Percentiles rank a stretch among this genome's conserved stretches.
These are phyloP conservation scores for Cerastis rubricosa DNA, from an alignment of 2,888 invertebrate species.

Conservation along the genomic window DNA sequence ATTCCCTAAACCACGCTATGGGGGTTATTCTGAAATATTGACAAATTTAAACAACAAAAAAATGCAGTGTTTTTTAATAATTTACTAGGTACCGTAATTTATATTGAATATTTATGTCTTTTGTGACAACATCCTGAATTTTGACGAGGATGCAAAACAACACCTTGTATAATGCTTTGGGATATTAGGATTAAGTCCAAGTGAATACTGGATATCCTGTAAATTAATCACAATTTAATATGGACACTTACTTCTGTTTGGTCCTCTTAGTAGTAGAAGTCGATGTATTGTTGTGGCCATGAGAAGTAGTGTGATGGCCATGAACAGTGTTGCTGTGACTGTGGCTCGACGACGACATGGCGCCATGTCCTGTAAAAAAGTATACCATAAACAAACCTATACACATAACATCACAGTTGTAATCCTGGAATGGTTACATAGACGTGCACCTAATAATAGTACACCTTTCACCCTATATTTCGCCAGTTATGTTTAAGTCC, in stretches of 20 bases:
- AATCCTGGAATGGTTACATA: neutral
- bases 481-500: neutral
- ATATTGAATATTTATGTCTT: no score
- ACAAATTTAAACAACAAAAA: no score
- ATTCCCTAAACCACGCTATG: no score
- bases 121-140: no score
- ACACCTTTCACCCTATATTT: no score
- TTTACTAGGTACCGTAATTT: no score
- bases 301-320: conserved; percentile 82
- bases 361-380: conserved; percentile 77
- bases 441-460: neutral
- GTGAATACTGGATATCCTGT: neutral
- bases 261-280: conserved; percentile 86
- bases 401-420: neutral
- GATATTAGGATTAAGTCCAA: neutral
- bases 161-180: neutral
- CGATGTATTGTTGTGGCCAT: conserved; percentile 73
- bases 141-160: no score
- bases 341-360: conserved; percentile 76
- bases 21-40: no score
- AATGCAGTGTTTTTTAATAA: no score
- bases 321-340: conserved; percentile 76
- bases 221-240: neutral
- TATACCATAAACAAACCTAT: neutral
- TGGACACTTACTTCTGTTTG: conserved; percentile 83